Conservation (phyloP, 37 sponge, comb jelly and placozoan species). For the Tethya wilhelma region DNA sequence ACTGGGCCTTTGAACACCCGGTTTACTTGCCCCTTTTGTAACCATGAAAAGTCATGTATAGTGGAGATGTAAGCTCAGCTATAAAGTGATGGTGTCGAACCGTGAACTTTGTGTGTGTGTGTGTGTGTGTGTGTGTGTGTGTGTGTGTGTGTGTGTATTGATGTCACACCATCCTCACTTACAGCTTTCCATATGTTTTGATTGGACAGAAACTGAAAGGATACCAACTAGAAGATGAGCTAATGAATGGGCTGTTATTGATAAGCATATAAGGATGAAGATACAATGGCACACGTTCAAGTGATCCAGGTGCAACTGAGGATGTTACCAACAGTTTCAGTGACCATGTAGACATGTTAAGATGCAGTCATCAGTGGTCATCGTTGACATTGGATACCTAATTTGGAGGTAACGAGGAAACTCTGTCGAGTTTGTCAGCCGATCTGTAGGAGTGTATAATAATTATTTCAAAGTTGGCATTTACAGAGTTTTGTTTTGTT, state of each 20-base stretch:
- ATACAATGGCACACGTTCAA: too few species aligned
- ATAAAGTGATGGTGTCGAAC: not conserved
- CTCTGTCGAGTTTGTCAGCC: slow-evolving; percentile 33
- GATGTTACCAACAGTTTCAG: not conserved
- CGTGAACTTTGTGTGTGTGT: too few species aligned
- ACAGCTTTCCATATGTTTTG: too few species aligned
- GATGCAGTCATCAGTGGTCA: not conserved
- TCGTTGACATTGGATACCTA: slow-evolving; percentile 30
- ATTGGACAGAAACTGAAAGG: too few species aligned
- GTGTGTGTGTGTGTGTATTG: too few species aligned
- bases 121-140: too few species aligned
- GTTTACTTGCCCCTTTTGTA: slow-evolving; percentile 99
- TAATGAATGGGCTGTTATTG: too few species aligned
- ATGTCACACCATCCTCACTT: too few species aligned
- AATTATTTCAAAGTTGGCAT: not conserved
- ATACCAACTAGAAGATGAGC: too few species aligned
- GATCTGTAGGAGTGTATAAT: slow-evolving; percentile 8
- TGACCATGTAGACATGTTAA: not conserved
- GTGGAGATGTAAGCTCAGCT: slow-evolving; percentile 79
- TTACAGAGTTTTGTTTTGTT: slow-evolving; percentile 24
- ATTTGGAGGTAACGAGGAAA: slow-evolving; percentile 1
- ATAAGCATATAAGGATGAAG: too few species aligned
- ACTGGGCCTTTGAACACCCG: slow-evolving; percentile 82
- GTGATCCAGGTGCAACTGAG: too few species aligned
- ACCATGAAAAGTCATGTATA: slow-evolving; percentile 98